Conservation (phyloP, 2,797 vertebrate genomes). For the Emys orbicularis region DNA sequence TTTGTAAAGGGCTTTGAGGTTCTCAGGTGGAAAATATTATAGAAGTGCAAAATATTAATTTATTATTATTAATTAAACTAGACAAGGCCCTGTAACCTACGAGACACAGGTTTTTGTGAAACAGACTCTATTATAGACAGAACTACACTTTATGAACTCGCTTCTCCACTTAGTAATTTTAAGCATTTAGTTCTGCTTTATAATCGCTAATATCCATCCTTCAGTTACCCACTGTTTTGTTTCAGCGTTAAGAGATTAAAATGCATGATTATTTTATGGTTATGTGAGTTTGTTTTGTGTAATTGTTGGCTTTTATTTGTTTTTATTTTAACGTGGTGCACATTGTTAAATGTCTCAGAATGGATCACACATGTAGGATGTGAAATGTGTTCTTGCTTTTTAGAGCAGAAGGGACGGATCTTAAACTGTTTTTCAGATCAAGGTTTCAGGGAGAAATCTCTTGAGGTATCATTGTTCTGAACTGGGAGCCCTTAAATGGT, state of each 20-base stretch:
- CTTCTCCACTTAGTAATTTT: conserved; percentile 8
- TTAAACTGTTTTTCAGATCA: background rate
- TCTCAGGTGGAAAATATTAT: background rate
- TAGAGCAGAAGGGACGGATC: accelerated
- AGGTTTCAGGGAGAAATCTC: background rate
- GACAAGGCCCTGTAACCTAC: background rate
- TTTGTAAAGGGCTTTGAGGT: conserved; percentile 9
- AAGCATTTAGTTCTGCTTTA: conserved; percentile 53
- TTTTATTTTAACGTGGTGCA: background rate
- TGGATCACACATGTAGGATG: accelerated
- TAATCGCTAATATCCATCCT: conserved; percentile 54
- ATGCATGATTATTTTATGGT: conserved; percentile 16
- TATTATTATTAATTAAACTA: conserved; percentile 48
- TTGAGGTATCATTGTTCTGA: accelerated
- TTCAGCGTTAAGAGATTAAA: conserved; percentile 44
- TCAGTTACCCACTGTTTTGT: conserved; percentile 48
- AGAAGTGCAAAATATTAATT: conserved; percentile 23
- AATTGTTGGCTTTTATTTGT: background rate
- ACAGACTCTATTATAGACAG: conserved; percentile 43
- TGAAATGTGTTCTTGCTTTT: background rate
- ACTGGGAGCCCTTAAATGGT: accelerated
- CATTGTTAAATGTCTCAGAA: background rate
- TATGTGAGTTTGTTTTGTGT: background rate
- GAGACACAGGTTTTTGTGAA: background rate
- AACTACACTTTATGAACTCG: conserved; percentile 42